Evolutionary conservation across 2,888 invertebrate species (phyloP).

Genomic region (Caenorhabditis zanzibari): DNA sequence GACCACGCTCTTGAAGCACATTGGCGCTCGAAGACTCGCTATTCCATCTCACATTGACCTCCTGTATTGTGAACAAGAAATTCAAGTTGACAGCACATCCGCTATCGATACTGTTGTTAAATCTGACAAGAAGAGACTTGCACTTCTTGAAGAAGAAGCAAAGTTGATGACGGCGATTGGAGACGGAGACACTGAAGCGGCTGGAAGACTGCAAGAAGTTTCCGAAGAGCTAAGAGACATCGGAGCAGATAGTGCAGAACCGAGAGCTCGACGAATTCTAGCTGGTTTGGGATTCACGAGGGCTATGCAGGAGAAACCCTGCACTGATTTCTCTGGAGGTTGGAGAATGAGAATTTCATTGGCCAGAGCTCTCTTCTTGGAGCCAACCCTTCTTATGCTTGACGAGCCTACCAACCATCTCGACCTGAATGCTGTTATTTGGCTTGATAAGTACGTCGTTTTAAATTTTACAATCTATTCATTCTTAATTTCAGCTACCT

Average conservation of each 20-base stretch:
- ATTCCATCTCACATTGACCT: constrained; percentile 98
- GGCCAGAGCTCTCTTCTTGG: constrained; percentile 91
- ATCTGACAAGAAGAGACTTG: constrained; percentile 93
- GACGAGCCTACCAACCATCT: constrained; percentile 99
- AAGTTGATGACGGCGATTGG: constrained; percentile 89
- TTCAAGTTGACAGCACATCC: constrained; percentile 95
- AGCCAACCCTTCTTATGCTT: constrained; percentile 95
- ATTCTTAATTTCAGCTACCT: constrained; percentile 88
- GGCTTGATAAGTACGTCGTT: constrained; percentile 94
- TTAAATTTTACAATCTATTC: background rate
- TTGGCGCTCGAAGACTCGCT: constrained; percentile 92
- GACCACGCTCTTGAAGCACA: constrained; percentile 95
- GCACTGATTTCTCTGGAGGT: constrained; percentile 88
- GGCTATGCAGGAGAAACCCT: constrained; percentile 89
- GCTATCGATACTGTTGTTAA: constrained; percentile 95
- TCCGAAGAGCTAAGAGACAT: constrained; percentile 93
- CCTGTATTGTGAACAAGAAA: constrained; percentile 97
- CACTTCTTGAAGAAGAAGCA: constrained; percentile 90
- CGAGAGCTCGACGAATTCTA: constrained; percentile 94
- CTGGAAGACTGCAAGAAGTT: constrained; percentile 90
- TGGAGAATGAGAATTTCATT: constrained; percentile 93
- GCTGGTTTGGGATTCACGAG: constrained; percentile 94
- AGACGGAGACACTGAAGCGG: constrained; percentile 87
- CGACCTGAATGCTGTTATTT: constrained; percentile 99
- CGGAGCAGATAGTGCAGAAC: constrained; percentile 98